Base-by-base conservation (phyloP, 2,113 vertebrate species). In the Sander vitreus region DNA sequence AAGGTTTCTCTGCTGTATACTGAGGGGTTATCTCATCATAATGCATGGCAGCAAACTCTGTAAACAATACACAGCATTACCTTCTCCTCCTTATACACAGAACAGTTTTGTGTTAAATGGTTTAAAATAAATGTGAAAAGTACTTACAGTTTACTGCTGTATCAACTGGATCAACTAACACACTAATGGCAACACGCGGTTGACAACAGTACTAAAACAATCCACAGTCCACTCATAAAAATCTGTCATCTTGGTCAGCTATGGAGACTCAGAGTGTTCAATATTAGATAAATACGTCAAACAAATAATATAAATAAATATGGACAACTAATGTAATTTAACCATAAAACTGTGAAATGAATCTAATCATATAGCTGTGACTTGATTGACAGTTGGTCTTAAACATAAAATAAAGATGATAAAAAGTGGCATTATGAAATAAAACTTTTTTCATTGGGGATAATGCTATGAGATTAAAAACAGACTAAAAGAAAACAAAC, bases 101-200 rank as follows among this genome's bases (percentile, higher is more conserved):
- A 69, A 51, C 47, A 70, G 65, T 30, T 43, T 39, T 54, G n/a
- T 43, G 76, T 60, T 51, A 5, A 68, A 36, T 33, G 53, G 21
- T 69, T 23, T 1, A 7, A 67, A 23, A 58, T 23, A 36, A 47
- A 74, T 5, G 23, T 25, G 30, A 63, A 36, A 25, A 51, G 11
- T 36, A 15, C 27, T 2, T 33, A 9, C 12, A 47, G 36, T 43
- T 48, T 18, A n/a, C 19, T 11, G 9, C 25, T 48, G n/a, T n/a
- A n/a, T n/a, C n/a, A 21, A 66, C 21, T n/a, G 7, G 15, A 33
- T 33, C 3, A 14, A 39, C 43, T 25, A 39, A 58, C 16, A 1
- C 14, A 27, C 54, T 72, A 13, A 58, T 30, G 39, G 13, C 25
- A 23, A 3, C 47, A 27, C 5, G 21, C 25, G 33, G 25, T 27